These are phyloP conservation scores for Drosophila percnosoma DNA, from an alignment of 2,888 invertebrate genomes.

Conservation along the genomic window DNA sequence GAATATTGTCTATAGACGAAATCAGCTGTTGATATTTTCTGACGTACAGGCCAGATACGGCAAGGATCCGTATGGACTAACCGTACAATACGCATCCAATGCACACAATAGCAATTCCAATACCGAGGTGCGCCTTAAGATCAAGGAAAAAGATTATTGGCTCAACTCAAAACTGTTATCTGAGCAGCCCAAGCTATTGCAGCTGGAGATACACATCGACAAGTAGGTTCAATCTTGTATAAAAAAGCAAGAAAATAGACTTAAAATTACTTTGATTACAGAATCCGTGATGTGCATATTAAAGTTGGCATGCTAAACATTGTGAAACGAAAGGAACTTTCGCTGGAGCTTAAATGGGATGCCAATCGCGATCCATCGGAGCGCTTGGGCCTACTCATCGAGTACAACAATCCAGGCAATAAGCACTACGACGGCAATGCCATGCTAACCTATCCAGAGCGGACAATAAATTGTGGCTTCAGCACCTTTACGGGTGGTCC, in stretches of 20 bases:
- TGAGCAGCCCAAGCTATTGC: slow-evolving; percentile 88
- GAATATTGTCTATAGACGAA: slow-evolving; percentile 89
- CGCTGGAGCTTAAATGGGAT: slow-evolving; percentile 93
- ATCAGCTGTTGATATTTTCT: slow-evolving; percentile 88
- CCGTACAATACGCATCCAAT: slow-evolving; percentile 87
- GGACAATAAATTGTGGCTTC: slow-evolving; percentile 89
- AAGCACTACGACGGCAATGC: slow-evolving; percentile 88
- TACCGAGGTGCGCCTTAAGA: slow-evolving; percentile 87
- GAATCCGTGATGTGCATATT: slow-evolving; percentile 90
- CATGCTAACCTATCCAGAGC: slow-evolving; percentile 90
- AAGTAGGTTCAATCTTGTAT: slow-evolving; percentile 86
- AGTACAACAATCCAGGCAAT: slow-evolving; percentile 87
- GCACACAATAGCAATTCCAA: slow-evolving; percentile 88
- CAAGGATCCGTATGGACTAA: slow-evolving; percentile 88
- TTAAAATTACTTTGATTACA: slow-evolving; percentile 73
- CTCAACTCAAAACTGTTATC: slow-evolving; percentile 88
- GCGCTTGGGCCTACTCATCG: slow-evolving; percentile 85
- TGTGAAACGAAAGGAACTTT: slow-evolving; percentile 88
- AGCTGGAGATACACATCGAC: slow-evolving; percentile 91
- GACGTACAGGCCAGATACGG: slow-evolving; percentile 88
- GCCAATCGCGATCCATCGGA: slow-evolving; percentile 93
- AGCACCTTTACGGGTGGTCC: slow-evolving; percentile 85
- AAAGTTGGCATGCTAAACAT: slow-evolving; percentile 88
- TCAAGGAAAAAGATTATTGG: slow-evolving; percentile 89
- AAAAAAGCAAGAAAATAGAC: too few species aligned